Percentiles rank a stretch among this genome's conserved stretches.
phyloP scores from a whole-genome alignment of 1,140 invertebrate species.

The Microplitis mediator region DNA sequence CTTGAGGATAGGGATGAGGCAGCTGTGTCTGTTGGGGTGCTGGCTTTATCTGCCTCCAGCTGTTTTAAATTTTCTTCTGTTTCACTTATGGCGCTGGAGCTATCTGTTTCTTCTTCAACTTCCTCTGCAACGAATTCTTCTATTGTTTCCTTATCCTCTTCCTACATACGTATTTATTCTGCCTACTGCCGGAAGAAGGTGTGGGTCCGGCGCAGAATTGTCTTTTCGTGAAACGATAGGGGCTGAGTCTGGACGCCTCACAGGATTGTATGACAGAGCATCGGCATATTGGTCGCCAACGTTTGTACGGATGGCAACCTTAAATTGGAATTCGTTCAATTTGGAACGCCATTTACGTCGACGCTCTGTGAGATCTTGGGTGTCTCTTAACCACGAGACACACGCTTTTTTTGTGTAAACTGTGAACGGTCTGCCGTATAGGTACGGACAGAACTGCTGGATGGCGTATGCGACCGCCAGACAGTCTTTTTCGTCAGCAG shows the following conservation, averaged over 20 bases:
- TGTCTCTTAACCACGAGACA: constrained; percentile 46
- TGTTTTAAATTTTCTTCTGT: no score
- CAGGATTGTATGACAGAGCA: neutral
- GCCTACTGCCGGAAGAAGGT: no score
- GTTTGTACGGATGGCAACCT: neutral
- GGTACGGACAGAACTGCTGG: constrained; percentile 51
- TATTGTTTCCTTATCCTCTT: no score
- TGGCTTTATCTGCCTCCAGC: no score
- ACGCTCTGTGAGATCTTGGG: neutral
- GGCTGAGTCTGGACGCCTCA: neutral
- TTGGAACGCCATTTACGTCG: neutral
- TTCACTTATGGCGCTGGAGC: no score
- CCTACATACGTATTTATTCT: no score
- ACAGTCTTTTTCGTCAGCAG: constrained; percentile 31
- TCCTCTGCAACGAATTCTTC: no score
- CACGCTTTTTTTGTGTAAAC: constrained; percentile 57
- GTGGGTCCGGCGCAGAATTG: no score
- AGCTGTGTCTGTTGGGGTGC: no score
- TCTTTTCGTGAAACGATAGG: no score
- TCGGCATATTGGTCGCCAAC: neutral
- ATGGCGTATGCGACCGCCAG: constrained; percentile 42
- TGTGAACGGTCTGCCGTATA: constrained; percentile 52
- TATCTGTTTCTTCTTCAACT: no score
- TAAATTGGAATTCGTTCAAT: neutral
- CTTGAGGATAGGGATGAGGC: no score